Conservation (phyloP, 2,888 invertebrate species). For the Dinocampus coccinellae region DNA sequence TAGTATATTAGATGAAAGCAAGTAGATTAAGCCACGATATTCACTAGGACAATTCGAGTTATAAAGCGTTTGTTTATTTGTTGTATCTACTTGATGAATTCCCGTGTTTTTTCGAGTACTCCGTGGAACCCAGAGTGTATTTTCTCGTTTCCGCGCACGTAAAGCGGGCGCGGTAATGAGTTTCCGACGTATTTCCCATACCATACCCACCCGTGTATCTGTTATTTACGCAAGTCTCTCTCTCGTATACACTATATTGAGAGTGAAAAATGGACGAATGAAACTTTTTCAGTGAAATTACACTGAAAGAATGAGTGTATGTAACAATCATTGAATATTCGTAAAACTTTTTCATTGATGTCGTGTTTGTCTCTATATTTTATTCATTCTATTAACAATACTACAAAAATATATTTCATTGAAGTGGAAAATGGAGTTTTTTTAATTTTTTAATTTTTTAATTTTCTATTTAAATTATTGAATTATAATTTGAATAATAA, state of each 20-base stretch:
- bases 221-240: constrained; percentile 34
- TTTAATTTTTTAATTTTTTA: no score
- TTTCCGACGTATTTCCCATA: constrained; percentile 40
- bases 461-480: no score
- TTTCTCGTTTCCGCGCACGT: constrained; percentile 8
- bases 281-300: background rate
- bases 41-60: background rate
- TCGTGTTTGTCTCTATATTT: background rate
- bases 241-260: constrained; percentile 26
- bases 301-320: constrained; percentile 9
- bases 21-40: background rate
- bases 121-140: constrained; percentile 19
- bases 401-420: background rate
- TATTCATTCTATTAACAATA: background rate
- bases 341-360: background rate
- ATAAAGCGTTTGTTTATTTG: constrained; percentile 33
- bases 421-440: background rate
- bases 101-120: constrained; percentile 39
- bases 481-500: background rate
- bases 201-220: constrained; percentile 20
- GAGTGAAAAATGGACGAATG: constrained; percentile 31
- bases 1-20: background rate
- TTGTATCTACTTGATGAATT: constrained; percentile 13
- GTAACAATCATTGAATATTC: constrained; percentile 9
- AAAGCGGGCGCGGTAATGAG: constrained; percentile 48